A percentile compares a stretch with the other conserved stretches of the same genome.
Evolutionary conservation across 2,113 vertebrate genomes (phyloP).

Genomic region (Baryphthengus martii): DNA sequence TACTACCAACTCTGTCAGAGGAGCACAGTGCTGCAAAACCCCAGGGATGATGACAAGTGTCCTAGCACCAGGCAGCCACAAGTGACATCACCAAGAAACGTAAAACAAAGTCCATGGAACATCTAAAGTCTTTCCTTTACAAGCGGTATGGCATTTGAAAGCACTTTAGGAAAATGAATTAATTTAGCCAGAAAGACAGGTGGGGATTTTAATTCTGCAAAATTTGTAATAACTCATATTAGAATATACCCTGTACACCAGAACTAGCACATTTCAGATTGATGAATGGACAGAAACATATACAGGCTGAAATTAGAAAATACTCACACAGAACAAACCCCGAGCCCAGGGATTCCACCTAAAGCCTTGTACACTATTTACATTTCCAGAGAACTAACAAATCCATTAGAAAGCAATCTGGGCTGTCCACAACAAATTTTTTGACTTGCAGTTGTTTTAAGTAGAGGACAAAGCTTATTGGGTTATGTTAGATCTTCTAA

Average conservation of each 20-base stretch:
- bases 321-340: neutral
- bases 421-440: neutral
- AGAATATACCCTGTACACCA: neutral
- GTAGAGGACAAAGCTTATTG: neutral
- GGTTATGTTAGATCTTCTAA: neutral
- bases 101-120: neutral
- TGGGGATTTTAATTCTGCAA: neutral
- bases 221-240: neutral
- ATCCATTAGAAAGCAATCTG: neutral
- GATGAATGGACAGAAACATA: neutral
- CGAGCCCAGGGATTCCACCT: neutral
- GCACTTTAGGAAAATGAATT: neutral
- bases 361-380: neutral
- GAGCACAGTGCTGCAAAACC: neutral
- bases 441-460: neutral
- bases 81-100: neutral
- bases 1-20: neutral
- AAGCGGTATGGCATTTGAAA: neutral
- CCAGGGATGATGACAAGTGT: neutral
- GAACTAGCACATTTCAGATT: neutral
- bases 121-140: neutral
- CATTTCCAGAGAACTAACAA: neutral
- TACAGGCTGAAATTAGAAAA: neutral
- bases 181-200: neutral
- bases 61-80: accelerated